Conservation (phyloP, 2,113 vertebrate genomes). For the Cheirogaleus medius region DNA sequence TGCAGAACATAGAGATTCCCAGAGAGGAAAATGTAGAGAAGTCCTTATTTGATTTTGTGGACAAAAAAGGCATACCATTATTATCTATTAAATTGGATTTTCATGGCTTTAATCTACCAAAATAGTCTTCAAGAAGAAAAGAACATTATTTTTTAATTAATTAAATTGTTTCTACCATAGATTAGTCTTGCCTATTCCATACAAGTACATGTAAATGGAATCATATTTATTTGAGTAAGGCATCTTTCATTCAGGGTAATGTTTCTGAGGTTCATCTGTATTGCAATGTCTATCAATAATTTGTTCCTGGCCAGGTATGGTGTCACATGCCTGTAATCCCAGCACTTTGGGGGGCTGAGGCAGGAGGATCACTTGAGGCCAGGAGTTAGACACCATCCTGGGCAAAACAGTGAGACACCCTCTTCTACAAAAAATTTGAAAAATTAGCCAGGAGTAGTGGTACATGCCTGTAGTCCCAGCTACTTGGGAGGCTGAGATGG, state of each 20-base stretch:
- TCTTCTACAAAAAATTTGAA: too few species aligned
- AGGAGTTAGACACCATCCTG: too few species aligned
- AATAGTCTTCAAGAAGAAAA: slow-evolving; percentile 1
- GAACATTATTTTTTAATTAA: background rate
- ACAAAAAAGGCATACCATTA: background rate
- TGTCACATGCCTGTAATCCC: too few species aligned
- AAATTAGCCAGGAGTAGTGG: too few species aligned
- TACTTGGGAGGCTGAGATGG: too few species aligned
- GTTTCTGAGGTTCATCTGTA: background rate
- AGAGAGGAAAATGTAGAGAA: background rate
- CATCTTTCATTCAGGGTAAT: background rate
- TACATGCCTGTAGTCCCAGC: too few species aligned
- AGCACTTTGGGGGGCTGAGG: too few species aligned
- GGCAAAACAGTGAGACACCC: too few species aligned
- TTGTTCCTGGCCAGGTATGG: too few species aligned
- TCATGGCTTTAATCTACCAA: slow-evolving; percentile 9
- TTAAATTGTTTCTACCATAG: background rate
- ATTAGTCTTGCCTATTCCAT: background rate
- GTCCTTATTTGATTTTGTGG: background rate
- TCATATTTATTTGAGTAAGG: background rate
- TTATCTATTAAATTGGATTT: background rate
- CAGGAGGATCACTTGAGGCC: too few species aligned
- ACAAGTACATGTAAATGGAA: background rate
- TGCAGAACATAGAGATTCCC: background rate
- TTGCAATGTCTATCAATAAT: too few species aligned